A percentile compares a stretch with the other conserved stretches of the same genome.
Conservation (phyloP, 2,888 invertebrate genomes). For the Lissonota sp. region DNA sequence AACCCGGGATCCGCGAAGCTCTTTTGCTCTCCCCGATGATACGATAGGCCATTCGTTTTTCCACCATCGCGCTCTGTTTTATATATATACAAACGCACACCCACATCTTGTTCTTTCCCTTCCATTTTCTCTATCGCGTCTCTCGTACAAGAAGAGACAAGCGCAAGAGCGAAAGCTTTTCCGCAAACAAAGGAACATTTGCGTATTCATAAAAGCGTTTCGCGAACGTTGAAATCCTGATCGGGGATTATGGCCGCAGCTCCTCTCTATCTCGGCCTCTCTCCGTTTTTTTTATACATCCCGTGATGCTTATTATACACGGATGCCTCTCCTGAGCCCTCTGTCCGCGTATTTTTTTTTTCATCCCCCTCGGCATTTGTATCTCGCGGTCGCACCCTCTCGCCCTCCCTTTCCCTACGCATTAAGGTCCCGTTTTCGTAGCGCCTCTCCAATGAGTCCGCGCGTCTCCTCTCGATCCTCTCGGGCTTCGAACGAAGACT, state of each 20-base stretch:
- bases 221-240: constrained; percentile 73
- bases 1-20: constrained; percentile 23
- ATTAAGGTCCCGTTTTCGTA: constrained; percentile 27
- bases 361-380: neutral
- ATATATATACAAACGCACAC: constrained; percentile 7
- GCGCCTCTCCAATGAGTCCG: constrained; percentile 1
- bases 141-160: constrained; percentile 6
- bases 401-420: neutral
- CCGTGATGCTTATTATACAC: constrained; percentile 75
- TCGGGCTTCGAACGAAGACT: constrained; percentile 12
- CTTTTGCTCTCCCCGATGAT: constrained; percentile 14
- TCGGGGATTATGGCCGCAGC: constrained; percentile 78
- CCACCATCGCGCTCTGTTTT: constrained; percentile 29
- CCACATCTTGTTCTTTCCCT: constrained; percentile 33
- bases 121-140: constrained; percentile 5
- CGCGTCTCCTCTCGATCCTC: constrained; percentile 29
- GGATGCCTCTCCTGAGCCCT: constrained; percentile 45
- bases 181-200: constrained; percentile 73
- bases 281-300: neutral
- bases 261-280: constrained; percentile 18
- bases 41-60: constrained; percentile 27
- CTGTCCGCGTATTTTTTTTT: constrained; percentile 38
- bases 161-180: constrained; percentile 63
- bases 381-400: constrained; percentile 18
- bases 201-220: constrained; percentile 73